Evolutionary conservation across 2,113 vertebrate species (phyloP).

Genomic region (Tachysurus vachellii): DNA sequence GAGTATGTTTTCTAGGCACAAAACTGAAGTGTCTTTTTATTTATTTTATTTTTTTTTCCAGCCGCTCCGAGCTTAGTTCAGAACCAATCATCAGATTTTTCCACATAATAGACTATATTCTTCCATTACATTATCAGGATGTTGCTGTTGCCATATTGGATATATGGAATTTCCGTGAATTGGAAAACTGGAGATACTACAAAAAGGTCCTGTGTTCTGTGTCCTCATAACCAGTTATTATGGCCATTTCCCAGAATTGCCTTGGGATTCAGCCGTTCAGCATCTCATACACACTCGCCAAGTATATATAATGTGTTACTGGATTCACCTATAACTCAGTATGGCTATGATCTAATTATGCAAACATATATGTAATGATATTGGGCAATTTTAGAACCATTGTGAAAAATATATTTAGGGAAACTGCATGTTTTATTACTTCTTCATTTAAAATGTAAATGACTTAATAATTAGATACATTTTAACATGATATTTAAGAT

Average conservation of each 20-base stretch:
- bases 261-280: neutral
- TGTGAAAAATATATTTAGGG: neutral
- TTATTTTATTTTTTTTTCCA: too few species aligned
- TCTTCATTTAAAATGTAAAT: neutral
- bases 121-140: neutral
- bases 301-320: neutral
- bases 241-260: neutral
- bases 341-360: neutral
- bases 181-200: neutral
- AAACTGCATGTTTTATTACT: neutral
- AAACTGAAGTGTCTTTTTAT: neutral
- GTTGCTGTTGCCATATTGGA: neutral
- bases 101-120: neutral
- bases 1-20: neutral
- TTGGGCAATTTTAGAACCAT: neutral
- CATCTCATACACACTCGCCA: neutral
- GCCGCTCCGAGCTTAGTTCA: neutral
- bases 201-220: neutral
- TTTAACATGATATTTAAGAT: neutral
- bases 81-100: neutral
- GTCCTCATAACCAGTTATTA: neutral
- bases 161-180: neutral
- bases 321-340: neutral
- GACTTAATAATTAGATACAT: neutral
- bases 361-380: neutral